Conservation (phyloP, 2,797 vertebrate genomes). For the Eulemur albifrons region DNA sequence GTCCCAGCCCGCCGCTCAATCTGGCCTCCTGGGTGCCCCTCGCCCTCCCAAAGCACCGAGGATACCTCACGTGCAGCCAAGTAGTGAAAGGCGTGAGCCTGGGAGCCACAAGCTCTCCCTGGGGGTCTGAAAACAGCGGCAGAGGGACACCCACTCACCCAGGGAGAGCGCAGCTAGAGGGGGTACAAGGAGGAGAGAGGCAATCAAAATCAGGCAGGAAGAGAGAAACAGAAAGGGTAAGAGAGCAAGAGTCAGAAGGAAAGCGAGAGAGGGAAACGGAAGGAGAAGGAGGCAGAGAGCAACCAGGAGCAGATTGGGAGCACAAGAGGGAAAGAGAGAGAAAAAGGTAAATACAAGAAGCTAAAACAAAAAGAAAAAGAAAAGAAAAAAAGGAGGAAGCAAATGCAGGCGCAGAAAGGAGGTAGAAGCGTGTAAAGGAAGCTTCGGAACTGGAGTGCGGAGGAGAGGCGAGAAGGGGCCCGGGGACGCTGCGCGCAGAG, state of each 20-base stretch:
- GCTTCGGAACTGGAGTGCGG: not conserved
- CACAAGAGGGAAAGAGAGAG: not conserved
- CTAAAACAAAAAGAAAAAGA: not conserved
- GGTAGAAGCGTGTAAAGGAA: not conserved
- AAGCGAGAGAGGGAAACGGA: not conserved
- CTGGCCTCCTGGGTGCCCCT: not conserved
- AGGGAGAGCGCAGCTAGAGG: not conserved
- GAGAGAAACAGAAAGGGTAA: not conserved
- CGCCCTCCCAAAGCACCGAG: not conserved
- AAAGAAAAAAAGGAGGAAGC: not conserved
- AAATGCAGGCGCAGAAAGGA: not conserved
- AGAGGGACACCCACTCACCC: not conserved
- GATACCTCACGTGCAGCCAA: not conserved
- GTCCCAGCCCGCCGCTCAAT: fast-evolving
- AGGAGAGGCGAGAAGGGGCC: conserved; percentile 7
- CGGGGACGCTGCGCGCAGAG: not conserved
- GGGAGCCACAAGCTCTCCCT: not conserved
- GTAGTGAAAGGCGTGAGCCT: not conserved
- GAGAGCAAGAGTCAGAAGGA: not conserved
- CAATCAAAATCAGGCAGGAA: not conserved
- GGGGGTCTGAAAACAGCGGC: not conserved
- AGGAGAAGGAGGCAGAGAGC: not conserved
- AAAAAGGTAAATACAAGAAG: not conserved
- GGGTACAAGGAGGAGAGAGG: not conserved
- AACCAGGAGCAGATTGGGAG: not conserved